A percentile compares a stretch with the other conserved stretches of the same genome.
Conservation (phyloP, 1,140 invertebrate species). For the Temnothorax nylanderi region DNA sequence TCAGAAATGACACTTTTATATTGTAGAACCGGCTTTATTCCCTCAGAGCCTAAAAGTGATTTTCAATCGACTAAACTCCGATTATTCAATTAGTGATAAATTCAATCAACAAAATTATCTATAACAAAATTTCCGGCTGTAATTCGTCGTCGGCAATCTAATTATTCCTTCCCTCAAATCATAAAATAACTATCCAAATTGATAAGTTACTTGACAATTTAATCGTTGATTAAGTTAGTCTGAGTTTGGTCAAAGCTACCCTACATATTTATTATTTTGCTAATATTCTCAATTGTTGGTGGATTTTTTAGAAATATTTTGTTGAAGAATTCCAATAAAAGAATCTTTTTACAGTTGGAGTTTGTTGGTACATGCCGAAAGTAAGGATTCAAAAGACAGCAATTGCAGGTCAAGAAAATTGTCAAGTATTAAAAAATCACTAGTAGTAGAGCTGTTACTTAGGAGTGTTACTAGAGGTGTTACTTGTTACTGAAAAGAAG, state of each 20-base stretch:
- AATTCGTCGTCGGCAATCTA: neutral
- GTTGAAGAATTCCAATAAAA: too few species aligned
- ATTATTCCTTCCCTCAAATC: neutral
- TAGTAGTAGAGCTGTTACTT: neutral
- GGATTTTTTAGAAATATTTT: too few species aligned
- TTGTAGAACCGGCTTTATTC: too few species aligned
- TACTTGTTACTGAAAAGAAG: neutral
- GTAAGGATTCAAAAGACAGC: neutral
- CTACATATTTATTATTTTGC: too few species aligned
- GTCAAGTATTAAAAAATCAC: neutral
- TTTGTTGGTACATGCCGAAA: neutral
- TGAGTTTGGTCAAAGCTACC: too few species aligned
- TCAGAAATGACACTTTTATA: too few species aligned
- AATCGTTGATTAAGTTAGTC: neutral
- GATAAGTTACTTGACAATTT: neutral
- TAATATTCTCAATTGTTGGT: too few species aligned
- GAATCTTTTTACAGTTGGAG: too few species aligned
- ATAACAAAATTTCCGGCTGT: neutral
- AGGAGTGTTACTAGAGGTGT: too few species aligned
- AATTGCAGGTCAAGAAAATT: neutral
- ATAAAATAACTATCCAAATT: too few species aligned
- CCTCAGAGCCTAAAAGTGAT: neutral
- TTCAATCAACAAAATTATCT: neutral
- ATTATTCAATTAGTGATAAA: neutral
- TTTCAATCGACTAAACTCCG: neutral